Conservation (phyloP, 2,888 invertebrate genomes). For the Drosophila kanekoi region DNA sequence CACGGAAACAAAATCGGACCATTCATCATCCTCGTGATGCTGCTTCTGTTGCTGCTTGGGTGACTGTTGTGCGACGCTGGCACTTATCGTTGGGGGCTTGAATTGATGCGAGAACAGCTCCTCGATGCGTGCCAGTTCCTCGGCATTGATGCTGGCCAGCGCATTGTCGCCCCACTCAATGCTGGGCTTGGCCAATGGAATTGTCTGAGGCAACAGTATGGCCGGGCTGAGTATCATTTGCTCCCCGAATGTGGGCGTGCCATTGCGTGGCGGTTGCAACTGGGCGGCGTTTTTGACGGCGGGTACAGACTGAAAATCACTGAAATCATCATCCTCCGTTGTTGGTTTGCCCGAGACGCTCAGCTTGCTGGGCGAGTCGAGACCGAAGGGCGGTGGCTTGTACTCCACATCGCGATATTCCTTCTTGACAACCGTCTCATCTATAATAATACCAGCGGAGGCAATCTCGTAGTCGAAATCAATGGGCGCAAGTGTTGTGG, state of each 20-base stretch:
- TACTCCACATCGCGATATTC: slow-evolving; percentile 85
- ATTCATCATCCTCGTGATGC: slow-evolving; percentile 86
- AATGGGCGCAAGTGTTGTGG: slow-evolving; percentile 77
- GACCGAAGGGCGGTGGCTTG: slow-evolving; percentile 79
- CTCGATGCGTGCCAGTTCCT: slow-evolving; percentile 84
- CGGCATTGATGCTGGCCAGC: slow-evolving; percentile 84
- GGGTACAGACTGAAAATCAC: slow-evolving; percentile 85
- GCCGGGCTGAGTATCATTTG: slow-evolving; percentile 84
- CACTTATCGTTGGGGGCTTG: slow-evolving; percentile 78
- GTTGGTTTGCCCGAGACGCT: slow-evolving; percentile 13
- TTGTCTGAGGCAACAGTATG: slow-evolving; percentile 81
- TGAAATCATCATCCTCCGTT: slow-evolving; percentile 85
- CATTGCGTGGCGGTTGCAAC: slow-evolving; percentile 60
- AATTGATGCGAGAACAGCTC: slow-evolving; percentile 82
- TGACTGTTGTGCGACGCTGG: slow-evolving; percentile 68
- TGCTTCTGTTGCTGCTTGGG: slow-evolving; percentile 39
- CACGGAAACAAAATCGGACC: slow-evolving; percentile 87
- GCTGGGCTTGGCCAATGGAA: slow-evolving; percentile 81
- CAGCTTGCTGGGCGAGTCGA: slow-evolving; percentile 63
- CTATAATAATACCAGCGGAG: slow-evolving; percentile 84
- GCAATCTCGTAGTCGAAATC: slow-evolving; percentile 85
- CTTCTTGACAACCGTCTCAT: slow-evolving; percentile 85
- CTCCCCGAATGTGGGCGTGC: slow-evolving; percentile 70
- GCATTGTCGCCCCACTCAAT: slow-evolving; percentile 86
- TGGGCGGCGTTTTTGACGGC: slow-evolving; percentile 44